Conservation (phyloP, 2,797 vertebrate genomes). For the Cynopterus sphinx region DNA sequence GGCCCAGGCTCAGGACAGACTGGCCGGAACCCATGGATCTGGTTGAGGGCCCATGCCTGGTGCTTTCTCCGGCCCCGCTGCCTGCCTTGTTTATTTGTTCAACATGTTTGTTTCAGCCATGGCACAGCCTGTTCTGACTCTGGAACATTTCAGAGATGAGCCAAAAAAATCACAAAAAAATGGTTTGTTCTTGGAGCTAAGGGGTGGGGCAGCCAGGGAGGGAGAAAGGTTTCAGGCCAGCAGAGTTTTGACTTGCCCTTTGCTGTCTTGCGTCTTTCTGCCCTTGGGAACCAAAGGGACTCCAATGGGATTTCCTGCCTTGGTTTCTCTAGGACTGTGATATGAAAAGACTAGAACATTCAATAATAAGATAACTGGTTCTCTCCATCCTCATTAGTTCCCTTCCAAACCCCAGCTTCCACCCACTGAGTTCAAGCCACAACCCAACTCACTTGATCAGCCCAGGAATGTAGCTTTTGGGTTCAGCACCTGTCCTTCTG, state of each 20-base stretch:
- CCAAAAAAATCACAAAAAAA: constrained; percentile 71
- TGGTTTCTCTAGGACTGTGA: constrained; percentile 20
- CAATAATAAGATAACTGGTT: neutral
- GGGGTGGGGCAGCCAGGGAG: constrained; percentile 21
- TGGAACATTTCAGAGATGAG: constrained; percentile 67
- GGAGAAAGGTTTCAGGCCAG: constrained; percentile 47
- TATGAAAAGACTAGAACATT: constrained; percentile 28
- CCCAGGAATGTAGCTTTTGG: neutral
- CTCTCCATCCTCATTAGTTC: neutral
- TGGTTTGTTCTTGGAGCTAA: constrained; percentile 34
- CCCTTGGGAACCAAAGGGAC: constrained; percentile 25
- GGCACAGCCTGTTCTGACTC: constrained; percentile 73
- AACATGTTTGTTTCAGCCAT: constrained; percentile 60
- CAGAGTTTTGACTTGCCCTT: constrained; percentile 15
- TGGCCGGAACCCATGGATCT: neutral
- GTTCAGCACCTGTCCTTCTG: neutral
- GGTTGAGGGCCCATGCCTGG: neutral
- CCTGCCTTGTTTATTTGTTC: constrained; percentile 69
- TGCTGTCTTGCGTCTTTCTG: neutral
- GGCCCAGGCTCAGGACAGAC: neutral
- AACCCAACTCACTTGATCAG: neutral
- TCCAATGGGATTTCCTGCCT: constrained; percentile 34
- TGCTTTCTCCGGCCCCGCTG: neutral
- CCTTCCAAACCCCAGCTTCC: constrained; percentile 7
- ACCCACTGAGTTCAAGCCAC: neutral